Evolutionary conservation across 2,797 vertebrate genomes (phyloP).

Genomic region (Mallotus villosus): DNA sequence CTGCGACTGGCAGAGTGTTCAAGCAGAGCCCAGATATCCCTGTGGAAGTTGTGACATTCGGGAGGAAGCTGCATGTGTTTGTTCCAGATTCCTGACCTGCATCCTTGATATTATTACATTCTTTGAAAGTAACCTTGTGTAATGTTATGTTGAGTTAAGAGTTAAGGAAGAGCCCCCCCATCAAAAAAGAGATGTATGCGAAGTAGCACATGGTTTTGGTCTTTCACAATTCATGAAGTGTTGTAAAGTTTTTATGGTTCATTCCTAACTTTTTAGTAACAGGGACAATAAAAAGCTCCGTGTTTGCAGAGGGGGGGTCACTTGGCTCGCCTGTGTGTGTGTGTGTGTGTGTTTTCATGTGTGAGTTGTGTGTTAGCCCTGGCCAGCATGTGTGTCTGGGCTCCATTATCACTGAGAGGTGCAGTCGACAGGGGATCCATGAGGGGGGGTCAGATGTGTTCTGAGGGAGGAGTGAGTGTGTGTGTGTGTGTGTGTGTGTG

Average conservation of each 20-base stretch:
- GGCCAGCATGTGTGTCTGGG: conserved; percentile 18
- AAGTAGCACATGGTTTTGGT: conserved; percentile 61
- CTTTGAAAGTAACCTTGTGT: conserved; percentile 14
- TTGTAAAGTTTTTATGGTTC: conserved; percentile 64
- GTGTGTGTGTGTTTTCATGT: conserved; percentile 19
- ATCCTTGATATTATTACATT: conserved; percentile 13
- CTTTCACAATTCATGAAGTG: conserved; percentile 43
- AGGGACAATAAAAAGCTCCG: conserved; percentile 46
- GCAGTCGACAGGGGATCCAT: conserved; percentile 22
- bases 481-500: neutral
- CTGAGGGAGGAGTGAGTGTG: neutral
- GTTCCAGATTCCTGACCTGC: conserved; percentile 4
- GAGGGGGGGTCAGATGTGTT: neutral
- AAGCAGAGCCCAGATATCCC: neutral
- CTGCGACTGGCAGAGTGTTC: neutral
- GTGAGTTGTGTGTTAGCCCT: conserved; percentile 19
- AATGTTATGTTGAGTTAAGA: conserved; percentile 25
- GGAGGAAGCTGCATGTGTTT: conserved; percentile 1
- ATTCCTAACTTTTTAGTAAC: conserved; percentile 67
- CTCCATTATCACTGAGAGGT: conserved; percentile 47
- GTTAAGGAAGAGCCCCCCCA: conserved; percentile 23
- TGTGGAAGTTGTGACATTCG: conserved; percentile 8
- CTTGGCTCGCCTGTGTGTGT: conserved; percentile 28
- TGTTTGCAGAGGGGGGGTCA: conserved; percentile 43
- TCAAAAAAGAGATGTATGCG: conserved; percentile 27